Evolutionary conservation across 2,797 vertebrate species (phyloP).

Genomic region (Hippopotamyrus pictus): DNA sequence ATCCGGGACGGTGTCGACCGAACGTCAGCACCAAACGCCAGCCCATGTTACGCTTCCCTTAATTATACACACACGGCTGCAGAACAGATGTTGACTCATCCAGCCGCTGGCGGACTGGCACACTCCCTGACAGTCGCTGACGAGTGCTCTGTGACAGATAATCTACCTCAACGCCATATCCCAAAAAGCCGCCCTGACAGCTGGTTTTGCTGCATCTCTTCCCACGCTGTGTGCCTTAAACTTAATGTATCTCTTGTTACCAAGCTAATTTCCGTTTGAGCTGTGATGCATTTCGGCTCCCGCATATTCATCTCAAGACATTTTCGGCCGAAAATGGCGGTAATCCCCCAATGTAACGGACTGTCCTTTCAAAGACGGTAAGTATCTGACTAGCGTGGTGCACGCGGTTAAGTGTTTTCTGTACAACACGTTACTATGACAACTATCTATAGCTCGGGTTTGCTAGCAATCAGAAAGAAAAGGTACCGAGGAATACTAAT

Average conservation of each 20-base stretch:
- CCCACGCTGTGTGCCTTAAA: not conserved
- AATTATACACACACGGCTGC: not conserved
- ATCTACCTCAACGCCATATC: not conserved
- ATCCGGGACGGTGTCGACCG: not conserved
- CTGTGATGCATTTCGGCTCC: not conserved
- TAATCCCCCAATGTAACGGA: not conserved
- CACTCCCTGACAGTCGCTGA: not conserved
- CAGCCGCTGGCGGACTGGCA: not conserved
- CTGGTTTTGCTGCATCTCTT: not conserved
- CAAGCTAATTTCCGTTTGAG: not conserved
- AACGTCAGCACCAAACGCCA: not conserved
- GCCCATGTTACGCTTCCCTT: not conserved
- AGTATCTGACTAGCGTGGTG: not conserved
- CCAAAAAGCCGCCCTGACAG: not conserved
- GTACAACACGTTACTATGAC: conserved; percentile 12
- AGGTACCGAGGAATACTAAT: not conserved
- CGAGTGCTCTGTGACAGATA: not conserved
- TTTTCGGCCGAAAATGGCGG: not conserved
- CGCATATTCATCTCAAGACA: not conserved
- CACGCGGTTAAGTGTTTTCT: not conserved
- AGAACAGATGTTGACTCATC: conserved; percentile 5
- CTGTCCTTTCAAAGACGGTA: conserved; percentile 1
- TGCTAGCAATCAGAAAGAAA: not conserved
- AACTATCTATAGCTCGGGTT: conserved; percentile 6
- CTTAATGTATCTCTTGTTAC: not conserved